These are phyloP conservation scores for Drosophila affinis DNA, from an alignment of 2,888 invertebrate species.

Conservation along the genomic window DNA sequence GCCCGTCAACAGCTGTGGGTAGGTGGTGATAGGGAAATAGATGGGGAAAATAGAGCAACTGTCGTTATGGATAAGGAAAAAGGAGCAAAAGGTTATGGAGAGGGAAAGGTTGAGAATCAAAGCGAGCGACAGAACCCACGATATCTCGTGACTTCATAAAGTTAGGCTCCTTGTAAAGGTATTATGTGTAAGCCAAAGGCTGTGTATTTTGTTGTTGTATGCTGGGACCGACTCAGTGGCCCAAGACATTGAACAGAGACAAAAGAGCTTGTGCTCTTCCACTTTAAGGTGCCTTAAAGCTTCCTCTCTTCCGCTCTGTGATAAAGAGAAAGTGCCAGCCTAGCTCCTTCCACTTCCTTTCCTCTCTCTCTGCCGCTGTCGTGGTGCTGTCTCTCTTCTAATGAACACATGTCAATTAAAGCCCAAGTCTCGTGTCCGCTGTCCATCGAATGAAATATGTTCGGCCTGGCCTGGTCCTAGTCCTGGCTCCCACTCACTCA, in stretches of 20 bases:
- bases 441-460: conserved; percentile 56
- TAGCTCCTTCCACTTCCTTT: background rate
- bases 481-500: conserved; percentile 8
- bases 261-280: too few relatives aligned
- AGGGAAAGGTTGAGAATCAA: background rate
- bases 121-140: background rate
- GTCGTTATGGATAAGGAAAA: background rate
- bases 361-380: background rate
- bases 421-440: conserved; percentile 38
- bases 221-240: background rate
- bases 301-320: background rate
- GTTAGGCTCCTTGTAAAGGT: background rate
- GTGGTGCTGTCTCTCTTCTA: conserved; percentile 36
- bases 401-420: conserved; percentile 76
- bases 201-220: background rate
- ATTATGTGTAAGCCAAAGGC: too few relatives aligned
- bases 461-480: conserved; percentile 13
- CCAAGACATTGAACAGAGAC: background rate
- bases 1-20: background rate
- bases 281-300: background rate
- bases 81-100: background rate
- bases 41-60: background rate
- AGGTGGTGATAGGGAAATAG: background rate
- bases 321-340: background rate
- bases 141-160: background rate